Evolutionary conservation across 2,888 invertebrate species (phyloP), one percentile per base, ranked within the genome.

Genomic region (Microplitis deprimator): DNA sequence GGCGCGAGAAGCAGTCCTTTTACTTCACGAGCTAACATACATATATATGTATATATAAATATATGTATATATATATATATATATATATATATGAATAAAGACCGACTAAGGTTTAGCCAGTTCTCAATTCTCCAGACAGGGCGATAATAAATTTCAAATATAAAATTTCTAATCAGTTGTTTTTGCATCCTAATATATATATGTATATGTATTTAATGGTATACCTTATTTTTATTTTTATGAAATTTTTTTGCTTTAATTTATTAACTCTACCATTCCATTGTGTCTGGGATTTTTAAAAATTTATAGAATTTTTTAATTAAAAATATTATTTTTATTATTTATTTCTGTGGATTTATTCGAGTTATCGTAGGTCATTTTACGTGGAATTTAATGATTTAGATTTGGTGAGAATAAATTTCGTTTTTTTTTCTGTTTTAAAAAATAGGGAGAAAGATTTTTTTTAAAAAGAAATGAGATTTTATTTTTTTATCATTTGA

Each of bases 81-180:
- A 29, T 60, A 29, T 29, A 29, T 29, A 4, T 29, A 2, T 29
- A 29, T 61, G 39, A 61, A 65, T 62, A 71, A 39, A 81, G 83
- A 78, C 81, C 81, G 81, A 82, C 83, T 84, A 84, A 83, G 82
- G 81, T 77, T 50, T 50, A 50, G 50, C 50, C 50, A 50, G 50
- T 50, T 50, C 50, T 50, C 50, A 50, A 50, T 50, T 50, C 50
- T 79, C 78, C 78, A 59, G 77, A 71, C 79, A 77, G 83, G 85
- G 87, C 87, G 88, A 88, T 88, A 88, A 89, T 88, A 88, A 89
- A 88, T 89, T 89, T 89, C 87, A 86, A 86, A 89, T 88, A 89
- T 89, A 87, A 88, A 87, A 88, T 88, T 88, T 88, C 87, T 83
- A 84, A 85, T 65, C 65, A 65, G 65, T 65, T 29, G 29, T 65